phyloP scores from a whole-genome alignment of 2,888 invertebrate genomes.

The Tenthredo amoena region DNA sequence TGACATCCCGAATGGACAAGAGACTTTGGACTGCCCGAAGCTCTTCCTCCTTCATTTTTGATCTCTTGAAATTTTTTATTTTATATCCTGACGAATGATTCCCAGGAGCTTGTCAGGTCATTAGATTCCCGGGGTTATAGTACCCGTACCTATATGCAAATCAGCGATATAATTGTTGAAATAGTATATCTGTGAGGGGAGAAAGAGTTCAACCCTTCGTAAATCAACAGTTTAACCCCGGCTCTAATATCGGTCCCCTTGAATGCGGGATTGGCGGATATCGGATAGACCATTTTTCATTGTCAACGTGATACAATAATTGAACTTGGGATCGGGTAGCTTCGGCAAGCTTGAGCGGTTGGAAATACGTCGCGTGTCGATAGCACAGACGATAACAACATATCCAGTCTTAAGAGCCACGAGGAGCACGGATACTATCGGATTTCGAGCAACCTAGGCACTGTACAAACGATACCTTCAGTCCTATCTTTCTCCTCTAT shows the following conservation, averaged over 20 bases:
- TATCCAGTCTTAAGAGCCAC: constrained; percentile 27
- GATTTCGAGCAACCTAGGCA: background rate
- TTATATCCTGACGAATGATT: too few species aligned
- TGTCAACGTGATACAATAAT: constrained; percentile 48
- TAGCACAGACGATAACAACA: constrained; percentile 3
- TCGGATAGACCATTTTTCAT: constrained; percentile 40
- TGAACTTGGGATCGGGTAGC: constrained; percentile 16
- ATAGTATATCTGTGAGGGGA: background rate
- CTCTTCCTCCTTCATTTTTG: too few species aligned
- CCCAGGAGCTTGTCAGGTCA: background rate
- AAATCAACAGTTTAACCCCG: constrained; percentile 13
- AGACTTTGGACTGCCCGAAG: too few species aligned
- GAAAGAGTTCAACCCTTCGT: background rate
- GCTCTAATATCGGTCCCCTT: background rate
- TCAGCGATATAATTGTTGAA: background rate
- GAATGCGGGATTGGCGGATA: constrained; percentile 7
- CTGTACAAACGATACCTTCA: background rate
- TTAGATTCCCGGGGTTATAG: background rate
- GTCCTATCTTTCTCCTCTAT: background rate
- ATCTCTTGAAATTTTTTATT: too few species aligned
- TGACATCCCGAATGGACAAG: too few species aligned
- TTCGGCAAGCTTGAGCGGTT: background rate
- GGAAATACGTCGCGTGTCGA: constrained; percentile 28
- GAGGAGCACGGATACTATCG: constrained; percentile 13
- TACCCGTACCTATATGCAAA: background rate